Base-by-base conservation (phyloP, 1,140 invertebrate species). In the Drosophila repletoides region DNA sequence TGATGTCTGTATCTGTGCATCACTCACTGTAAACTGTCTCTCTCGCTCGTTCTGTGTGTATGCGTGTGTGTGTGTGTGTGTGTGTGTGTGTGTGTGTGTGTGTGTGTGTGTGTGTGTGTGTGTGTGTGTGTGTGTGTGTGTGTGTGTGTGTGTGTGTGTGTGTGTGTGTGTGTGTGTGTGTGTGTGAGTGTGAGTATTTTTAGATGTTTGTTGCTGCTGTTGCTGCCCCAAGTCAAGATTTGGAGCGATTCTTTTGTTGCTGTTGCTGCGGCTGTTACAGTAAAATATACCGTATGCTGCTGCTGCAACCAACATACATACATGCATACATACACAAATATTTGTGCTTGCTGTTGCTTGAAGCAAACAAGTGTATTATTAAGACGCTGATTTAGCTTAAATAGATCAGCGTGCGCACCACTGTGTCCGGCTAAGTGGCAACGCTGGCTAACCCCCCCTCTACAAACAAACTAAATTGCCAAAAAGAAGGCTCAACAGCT, bases 281-380 rank as follows among this genome's bases (percentile, higher is more conserved):
- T 81, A 76, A 81, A 65, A 81, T 81, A 81, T 81, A 81, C 76
- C 76, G 76, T 81, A 73, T 73, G 51, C 43, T 59, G 70, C 76
- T 77, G 58, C 58, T 74, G 79, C 70, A 81, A 24, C 74, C 74
- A 51, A 67, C 40, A 56, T 33, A 46, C 52, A 56, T 64, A 55
- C 6, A 22, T 41, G 36, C n/a, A n/a, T n/a, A n/a, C n/a, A n/a
- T n/a, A n/a, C n/a, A n/a, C n/a, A n/a, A 12, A 43, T 43, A 56
- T 43, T 19, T 71, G 36, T 43, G 31, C 9, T 19, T 63, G 41
- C 15, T 29, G 52, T 40, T 61, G 49, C 19, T 28, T n/a, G 15
- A 33, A 29, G 12, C 31, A 34, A 12, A 15, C 31, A 1, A 10
- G 12, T 19, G 51, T 48, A 59, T 67, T 70, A 70, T 40, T 65